Evolutionary conservation across 35 echinoderm and acorn worm genomes (phyloP).

Genomic region (Amphiura filiformis): DNA sequence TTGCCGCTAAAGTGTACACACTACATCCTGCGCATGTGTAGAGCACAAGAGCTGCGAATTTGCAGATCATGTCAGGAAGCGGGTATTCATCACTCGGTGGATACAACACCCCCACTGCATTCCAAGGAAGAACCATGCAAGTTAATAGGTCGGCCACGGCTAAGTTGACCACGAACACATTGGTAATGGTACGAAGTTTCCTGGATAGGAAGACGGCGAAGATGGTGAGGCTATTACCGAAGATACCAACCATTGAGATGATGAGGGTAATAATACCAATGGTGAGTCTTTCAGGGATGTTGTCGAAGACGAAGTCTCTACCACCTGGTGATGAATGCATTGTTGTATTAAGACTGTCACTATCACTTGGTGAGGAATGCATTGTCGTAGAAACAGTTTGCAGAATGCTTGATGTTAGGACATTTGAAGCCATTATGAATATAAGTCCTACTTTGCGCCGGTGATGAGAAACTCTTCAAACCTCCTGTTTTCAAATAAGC

Average conservation of each 20-base stretch:
- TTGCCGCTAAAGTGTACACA: slow-evolving; percentile 68
- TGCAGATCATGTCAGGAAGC: slow-evolving; percentile 51
- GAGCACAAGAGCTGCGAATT: slow-evolving; percentile 26
- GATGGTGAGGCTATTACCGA: slow-evolving; percentile 66
- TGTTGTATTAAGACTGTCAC: neutral
- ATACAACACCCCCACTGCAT: slow-evolving; percentile 53
- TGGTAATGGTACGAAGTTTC: slow-evolving; percentile 64
- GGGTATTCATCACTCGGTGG: slow-evolving; percentile 23
- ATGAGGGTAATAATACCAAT: slow-evolving; percentile 38
- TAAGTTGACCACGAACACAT: slow-evolving; percentile 77
- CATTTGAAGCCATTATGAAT: no score
- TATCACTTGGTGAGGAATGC: no score
- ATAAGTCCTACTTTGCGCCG: no score
- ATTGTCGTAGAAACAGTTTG: no score
- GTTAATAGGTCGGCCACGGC: slow-evolving; percentile 65
- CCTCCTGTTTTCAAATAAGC: no score
- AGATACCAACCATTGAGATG: slow-evolving; percentile 37
- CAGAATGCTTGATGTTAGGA: no score
- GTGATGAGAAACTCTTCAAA: no score
- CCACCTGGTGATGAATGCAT: neutral
- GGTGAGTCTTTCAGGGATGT: slow-evolving; percentile 10
- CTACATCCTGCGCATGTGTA: slow-evolving; percentile 69
- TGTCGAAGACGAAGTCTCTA: neutral
- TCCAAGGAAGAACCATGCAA: slow-evolving; percentile 60
- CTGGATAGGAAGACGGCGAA: slow-evolving; percentile 52